Base-by-base conservation (phyloP, 2,113 vertebrate genomes). In the Podilymbus podiceps region DNA sequence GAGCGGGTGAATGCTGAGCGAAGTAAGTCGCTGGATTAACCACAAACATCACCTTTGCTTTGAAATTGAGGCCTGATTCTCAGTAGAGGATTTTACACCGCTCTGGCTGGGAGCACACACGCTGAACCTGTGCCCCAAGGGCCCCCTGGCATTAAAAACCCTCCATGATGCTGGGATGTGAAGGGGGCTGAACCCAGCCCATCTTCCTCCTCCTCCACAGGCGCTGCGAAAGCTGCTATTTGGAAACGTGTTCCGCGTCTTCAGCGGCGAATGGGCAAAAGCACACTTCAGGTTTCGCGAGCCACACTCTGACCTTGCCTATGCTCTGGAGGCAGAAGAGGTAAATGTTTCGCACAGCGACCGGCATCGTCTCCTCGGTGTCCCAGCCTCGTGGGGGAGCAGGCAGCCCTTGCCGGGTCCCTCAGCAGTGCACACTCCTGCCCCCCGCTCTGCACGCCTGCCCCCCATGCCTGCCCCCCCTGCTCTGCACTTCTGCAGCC, bases 201-300 rank as follows among this genome's bases (percentile, higher is more conserved):
- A 0, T 24, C 40, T 17, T 20, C 17, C n/a, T 55, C 18, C 68
- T 44, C 5, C 71, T 66, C 27, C 6, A 0, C 93, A 99, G 99
- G 97, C 87, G 49, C 97, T 99, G 78, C 97, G 96, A 59, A 94
- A 96, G 90, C 96, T 98, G 68, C 94, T 99, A 11, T 99, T 99
- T 42, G 98, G 99, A 38, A 98, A 95, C 20, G 75, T 59, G 1
- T 84, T 74, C n/a, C 95, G 95, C 0, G 13, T 96, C 69, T 99
- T 99, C 72, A 98, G 94, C 97, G 86, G 91, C 0, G 97, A 98
- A 76, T 99, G 98, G 98, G 98, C 97, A 91, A 98, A 91, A 74
- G 98, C 98, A 0, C 67, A 53, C 77, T 99, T 99, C 95, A 97
- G 95, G 73, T 99, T 99, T 73, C 97, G 96, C 5, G 93, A 97